phyloP scores from a whole-genome alignment of 1,140 invertebrate species.

The Schmidtea mediterranea region DNA sequence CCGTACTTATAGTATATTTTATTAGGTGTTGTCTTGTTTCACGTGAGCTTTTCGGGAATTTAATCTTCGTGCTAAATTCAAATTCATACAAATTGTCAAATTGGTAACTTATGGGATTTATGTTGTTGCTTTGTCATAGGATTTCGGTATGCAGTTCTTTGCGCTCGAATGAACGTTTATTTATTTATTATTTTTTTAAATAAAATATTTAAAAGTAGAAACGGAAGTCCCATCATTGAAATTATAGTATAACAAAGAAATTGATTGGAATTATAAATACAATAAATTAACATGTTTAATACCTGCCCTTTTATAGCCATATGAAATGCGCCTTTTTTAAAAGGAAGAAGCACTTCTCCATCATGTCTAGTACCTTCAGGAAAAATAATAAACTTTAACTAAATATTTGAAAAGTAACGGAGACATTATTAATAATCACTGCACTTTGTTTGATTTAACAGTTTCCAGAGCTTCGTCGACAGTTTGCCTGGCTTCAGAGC shows the following conservation, averaged over 20 bases:
- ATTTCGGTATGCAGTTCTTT: too few relatives aligned
- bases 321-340: constrained; percentile 76
- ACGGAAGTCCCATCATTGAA: background rate
- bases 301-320: constrained; percentile 52
- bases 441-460: constrained; percentile 31
- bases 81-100: too few relatives aligned
- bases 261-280: constrained; percentile 4
- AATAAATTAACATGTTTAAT: constrained; percentile 4
- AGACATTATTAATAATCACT: background rate
- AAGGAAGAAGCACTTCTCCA: constrained; percentile 25
- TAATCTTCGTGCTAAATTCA: too few relatives aligned
- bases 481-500: constrained; percentile 44
- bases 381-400: constrained; percentile 16
- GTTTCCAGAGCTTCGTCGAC: constrained; percentile 39
- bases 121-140: too few relatives aligned
- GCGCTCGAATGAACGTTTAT: too few relatives aligned
- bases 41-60: too few relatives aligned
- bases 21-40: too few relatives aligned
- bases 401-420: background rate
- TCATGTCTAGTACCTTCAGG: constrained; percentile 31
- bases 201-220: background rate
- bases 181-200: background rate
- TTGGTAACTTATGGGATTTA: too few relatives aligned
- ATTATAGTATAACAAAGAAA: background rate
- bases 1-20: too few relatives aligned